Base-by-base conservation (phyloP, 64 coral and sea anemone genomes). In the Dendrophyllia cribrosa region DNA sequence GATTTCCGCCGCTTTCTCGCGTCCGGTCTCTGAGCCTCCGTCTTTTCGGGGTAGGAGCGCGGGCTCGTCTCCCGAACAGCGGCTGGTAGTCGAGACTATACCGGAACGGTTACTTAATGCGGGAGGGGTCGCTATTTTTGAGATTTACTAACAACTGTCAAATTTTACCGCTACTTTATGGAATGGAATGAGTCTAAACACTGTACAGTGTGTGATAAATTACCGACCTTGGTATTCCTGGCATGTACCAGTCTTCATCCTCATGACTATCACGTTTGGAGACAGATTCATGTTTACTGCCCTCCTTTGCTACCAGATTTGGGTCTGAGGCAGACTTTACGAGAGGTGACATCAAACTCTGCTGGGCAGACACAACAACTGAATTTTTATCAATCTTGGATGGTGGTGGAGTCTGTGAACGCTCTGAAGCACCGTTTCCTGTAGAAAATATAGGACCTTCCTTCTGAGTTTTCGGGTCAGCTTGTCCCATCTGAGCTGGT, bases 241-340 rank as follows among this genome's bases (percentile, higher is more conserved):
- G 70, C 16, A 95, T 82, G 71, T 95, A 95, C 93, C 93, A 95
- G 51, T 85, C 71, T 70, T 95, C 93, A 61, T 95, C 82, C 70
- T 95, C 70, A 68, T 91, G 81, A 20, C 80, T 91, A 12, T 75
- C 74, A 17, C 25, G 50, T 58, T 63, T 88, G 11, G 67, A 76
- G 8, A 74, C 70, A 45, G 68, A 3, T 15, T 74, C 70, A 12
- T 74, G 51, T 23, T 56, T 62, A 59, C 13, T 88, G 24, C 16
- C 51, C 22, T 13, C 43, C 22, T 9, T 22, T 46, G 16, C 51
- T 52, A 59, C 14, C 21, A 74, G 20, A 84, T 67, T 68, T 67
- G 80, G 80, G 11, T 84, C 80, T 6, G 80, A 84, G 2, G 80
- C 43, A 23, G 61, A 51, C 61, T 84, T 84, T 13, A 45, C 80